Evolutionary conservation across 2,797 vertebrate genomes (phyloP).

Genomic region (Pteropus rufus): DNA sequence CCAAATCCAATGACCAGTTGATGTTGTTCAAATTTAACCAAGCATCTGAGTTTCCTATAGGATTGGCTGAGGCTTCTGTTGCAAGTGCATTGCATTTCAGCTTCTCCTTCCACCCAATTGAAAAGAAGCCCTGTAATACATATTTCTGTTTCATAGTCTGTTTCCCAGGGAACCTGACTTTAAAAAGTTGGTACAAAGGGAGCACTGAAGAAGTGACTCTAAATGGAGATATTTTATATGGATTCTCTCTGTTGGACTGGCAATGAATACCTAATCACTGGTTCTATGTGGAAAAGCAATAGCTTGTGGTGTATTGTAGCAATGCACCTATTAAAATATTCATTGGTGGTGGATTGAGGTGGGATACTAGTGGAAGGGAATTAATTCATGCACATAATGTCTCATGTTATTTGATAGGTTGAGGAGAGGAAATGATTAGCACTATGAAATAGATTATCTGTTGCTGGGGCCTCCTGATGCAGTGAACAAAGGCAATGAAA

Average conservation of each 20-base stretch:
- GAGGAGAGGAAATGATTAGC: neutral
- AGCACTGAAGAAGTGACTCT: neutral
- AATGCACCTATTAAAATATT: neutral
- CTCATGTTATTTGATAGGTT: neutral
- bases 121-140: neutral
- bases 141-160: neutral
- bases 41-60: neutral
- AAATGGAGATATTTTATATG: neutral
- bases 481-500: neutral
- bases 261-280: neutral
- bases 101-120: neutral
- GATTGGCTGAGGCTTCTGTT: neutral
- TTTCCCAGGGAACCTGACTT: neutral
- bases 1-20: neutral
- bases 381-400: neutral
- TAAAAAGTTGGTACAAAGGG: neutral
- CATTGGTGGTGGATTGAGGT: neutral
- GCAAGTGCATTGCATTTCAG: neutral
- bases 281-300: neutral
- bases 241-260: neutral
- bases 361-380: neutral
- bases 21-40: neutral
- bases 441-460: neutral
- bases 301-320: neutral
- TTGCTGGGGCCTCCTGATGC: neutral